Percentiles rank a stretch among this genome's conserved stretches.
phyloP scores from a whole-genome alignment of 2,888 invertebrate species.

The Podabrus alpinus region DNA sequence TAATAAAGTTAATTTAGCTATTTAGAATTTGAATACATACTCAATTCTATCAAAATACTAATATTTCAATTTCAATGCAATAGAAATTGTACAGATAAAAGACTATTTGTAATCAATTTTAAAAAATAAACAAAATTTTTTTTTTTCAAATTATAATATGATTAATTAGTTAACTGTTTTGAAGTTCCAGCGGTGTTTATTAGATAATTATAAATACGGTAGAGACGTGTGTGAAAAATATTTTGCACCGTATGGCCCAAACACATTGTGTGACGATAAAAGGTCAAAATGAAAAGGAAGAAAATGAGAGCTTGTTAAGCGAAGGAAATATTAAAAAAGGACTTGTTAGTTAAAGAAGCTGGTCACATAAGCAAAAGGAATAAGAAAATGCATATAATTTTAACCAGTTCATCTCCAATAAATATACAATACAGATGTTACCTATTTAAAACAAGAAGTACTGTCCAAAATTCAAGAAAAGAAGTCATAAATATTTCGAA shows the following conservation, averaged over 20 bases:
- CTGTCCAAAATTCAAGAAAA: conserved; percentile 37
- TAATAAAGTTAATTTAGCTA: background rate
- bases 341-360: conserved; percentile 9
- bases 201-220: too few species aligned
- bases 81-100: background rate
- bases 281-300: background rate
- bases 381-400: conserved; percentile 13
- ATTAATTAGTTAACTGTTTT: background rate
- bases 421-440: conserved; percentile 39
- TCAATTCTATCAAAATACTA: background rate
- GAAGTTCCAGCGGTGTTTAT: background rate
- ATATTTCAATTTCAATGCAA: background rate
- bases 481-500: conserved; percentile 42
- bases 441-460: conserved; percentile 21
- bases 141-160: background rate
- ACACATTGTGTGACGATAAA: too few species aligned
- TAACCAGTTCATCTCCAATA: conserved; percentile 21
- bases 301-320: background rate
- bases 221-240: too few species aligned
- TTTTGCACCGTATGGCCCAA: background rate
- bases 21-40: background rate
- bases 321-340: background rate
- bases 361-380: conserved; percentile 20
- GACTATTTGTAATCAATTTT: background rate
- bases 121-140: background rate